Evolutionary conservation across 2,113 vertebrate species (phyloP).

Genomic region (Protobothrops flavoviridis): DNA sequence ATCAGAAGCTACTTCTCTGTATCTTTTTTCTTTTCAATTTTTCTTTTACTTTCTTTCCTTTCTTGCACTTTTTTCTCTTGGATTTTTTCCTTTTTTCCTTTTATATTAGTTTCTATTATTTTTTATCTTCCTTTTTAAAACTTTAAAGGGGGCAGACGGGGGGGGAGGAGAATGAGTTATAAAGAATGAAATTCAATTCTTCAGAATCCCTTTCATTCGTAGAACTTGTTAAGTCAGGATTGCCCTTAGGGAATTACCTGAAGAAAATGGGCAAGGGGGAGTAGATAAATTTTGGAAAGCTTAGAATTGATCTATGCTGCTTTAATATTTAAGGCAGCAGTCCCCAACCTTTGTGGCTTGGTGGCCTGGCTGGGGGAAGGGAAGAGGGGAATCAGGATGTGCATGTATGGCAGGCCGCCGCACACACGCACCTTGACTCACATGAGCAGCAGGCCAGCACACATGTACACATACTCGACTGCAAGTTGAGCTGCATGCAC

Average conservation of each 20-base stretch:
- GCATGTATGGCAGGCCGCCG: no score
- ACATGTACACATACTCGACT: no score
- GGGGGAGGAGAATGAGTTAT: no score
- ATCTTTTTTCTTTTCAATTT: not conserved
- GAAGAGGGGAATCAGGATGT: no score
- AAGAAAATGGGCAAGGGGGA: not conserved
- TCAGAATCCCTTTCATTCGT: not conserved
- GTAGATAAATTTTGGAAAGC: not conserved
- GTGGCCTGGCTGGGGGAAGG: no score
- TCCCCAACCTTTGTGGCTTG: no score
- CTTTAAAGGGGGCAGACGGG: no score
- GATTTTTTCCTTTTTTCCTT: no score
- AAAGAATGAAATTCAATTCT: not conserved
- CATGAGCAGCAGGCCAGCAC: no score
- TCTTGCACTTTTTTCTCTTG: not conserved
- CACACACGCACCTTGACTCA: no score
- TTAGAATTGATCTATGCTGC: not conserved
- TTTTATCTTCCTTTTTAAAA: not conserved
- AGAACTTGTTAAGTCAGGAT: not conserved
- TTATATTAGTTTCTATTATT: not conserved
- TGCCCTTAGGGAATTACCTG: not conserved
- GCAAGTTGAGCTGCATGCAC: no score
- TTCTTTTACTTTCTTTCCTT: not conserved
- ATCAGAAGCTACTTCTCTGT: not conserved
- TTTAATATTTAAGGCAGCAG: not conserved